Base-by-base conservation (phyloP, 1,140 invertebrate genomes). In the Drosophila bifasciata region DNA sequence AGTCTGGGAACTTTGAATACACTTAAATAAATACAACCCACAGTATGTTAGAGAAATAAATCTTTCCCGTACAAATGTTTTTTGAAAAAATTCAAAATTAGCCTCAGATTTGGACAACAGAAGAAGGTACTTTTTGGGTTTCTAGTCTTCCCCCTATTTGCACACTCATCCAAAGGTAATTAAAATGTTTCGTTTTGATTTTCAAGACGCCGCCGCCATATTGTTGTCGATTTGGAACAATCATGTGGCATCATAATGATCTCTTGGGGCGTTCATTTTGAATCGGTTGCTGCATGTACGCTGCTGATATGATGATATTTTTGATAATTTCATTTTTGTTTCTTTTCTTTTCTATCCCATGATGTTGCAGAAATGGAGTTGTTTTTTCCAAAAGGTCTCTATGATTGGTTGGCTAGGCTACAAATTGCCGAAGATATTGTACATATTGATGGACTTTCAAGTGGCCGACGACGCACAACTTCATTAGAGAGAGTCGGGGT, bases 91-190 rank as follows among this genome's bases (percentile, higher is more conserved):
- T 59, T 62, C 62, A 48, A 66, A 85, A 80, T 85, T 72, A 69
- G 23, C 63, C 36, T 17, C 2, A 25, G 49, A 32, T 51, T 51
- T 13, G 8, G 21, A 39, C 49, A 46, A 56, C 49, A 69, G 48
- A 46, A 68, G 19, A 56, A 69, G 23, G 28, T 63, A 55, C 67
- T 68, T 56, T 68, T 64, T 56, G 3, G 32, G 32, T 36, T 36
- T 36, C 11, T 13, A 13, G 32, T 36, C 32, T 13, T 13, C 11
- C 11, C 11, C 32, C 17, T 13, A 62, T 90, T 88, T 90, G 88
- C 88, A 78, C 64, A 88, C 80, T 88, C 88, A 90, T 90, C 70
- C 79, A 70, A 75, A 88, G 80, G 88, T 90, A 90, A 90, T 90
- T 90, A 90, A 90, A 90, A 88, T 90, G 83, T 90, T 88, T 86